phyloP scores from a whole-genome alignment of 2,888 invertebrate species.

The Tineola bisselliella region DNA sequence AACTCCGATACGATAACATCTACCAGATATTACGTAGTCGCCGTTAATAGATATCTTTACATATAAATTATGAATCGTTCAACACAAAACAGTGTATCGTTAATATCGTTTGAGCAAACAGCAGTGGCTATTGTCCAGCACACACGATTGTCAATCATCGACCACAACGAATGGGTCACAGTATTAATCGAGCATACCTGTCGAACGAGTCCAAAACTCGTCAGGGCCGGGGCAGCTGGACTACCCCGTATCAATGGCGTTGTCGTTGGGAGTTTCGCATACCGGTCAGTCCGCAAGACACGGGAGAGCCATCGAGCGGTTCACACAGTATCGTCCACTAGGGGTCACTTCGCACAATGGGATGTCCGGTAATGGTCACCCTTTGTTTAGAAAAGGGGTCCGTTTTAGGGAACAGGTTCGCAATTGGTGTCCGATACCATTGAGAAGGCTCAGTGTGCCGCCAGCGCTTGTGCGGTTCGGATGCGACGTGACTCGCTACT shows the following conservation, averaged over 20 bases:
- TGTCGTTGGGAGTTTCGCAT: constrained; percentile 41
- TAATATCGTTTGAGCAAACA: constrained; percentile 2
- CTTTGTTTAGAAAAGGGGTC: constrained; percentile 27
- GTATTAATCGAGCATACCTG: constrained; percentile 11
- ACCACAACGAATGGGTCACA: constrained; percentile 23
- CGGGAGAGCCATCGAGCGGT: background rate
- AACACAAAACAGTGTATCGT: background rate
- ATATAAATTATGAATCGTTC: background rate
- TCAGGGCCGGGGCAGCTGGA: constrained; percentile 36
- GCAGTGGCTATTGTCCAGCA: constrained; percentile 2
- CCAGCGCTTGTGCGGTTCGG: constrained; percentile 55
- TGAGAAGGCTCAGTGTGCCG: constrained; percentile 27
- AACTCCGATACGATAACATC: constrained; percentile 6
- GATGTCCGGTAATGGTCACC: constrained; percentile 38
- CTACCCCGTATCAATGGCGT: constrained; percentile 46
- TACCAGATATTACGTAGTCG: constrained; percentile 8
- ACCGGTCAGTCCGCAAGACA: constrained; percentile 43
- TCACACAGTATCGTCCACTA: constrained; percentile 28
- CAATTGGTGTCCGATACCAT: background rate
- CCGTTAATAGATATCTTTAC: background rate
- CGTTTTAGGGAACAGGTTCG: constrained; percentile 34
- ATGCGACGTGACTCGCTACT: constrained; percentile 56
- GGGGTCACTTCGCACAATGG: constrained; percentile 56
- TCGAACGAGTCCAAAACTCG: constrained; percentile 12
- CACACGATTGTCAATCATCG: constrained; percentile 26